These are phyloP conservation scores for Cantharis flavilabris DNA, from an alignment of 2,888 invertebrate genomes.

Conservation along the genomic window DNA sequence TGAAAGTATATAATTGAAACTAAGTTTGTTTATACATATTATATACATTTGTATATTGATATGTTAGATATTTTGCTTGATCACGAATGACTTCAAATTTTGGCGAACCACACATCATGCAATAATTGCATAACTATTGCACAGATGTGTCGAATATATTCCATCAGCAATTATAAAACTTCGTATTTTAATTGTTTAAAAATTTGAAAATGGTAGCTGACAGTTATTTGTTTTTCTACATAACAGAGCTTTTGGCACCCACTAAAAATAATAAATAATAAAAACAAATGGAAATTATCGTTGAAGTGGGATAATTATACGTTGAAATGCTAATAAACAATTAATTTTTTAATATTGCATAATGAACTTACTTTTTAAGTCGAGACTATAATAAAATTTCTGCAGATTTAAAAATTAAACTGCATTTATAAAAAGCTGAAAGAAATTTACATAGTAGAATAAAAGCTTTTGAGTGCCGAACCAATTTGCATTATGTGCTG, in stretches of 20 bases:
- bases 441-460: conserved; percentile 14
- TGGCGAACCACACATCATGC: too few species aligned
- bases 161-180: too few species aligned
- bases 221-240: neutral
- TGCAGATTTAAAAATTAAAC: conserved; percentile 27
- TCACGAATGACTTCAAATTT: too few species aligned
- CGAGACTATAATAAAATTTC: neutral
- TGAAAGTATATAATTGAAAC: too few species aligned
- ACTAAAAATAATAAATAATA: neutral
- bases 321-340: neutral
- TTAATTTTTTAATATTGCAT: neutral
- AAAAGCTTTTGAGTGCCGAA: conserved; percentile 14
- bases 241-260: neutral
- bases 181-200: neutral
- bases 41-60: too few species aligned
- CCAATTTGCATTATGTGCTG: conserved; percentile 20
- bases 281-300: neutral
- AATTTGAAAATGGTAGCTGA: too few species aligned
- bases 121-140: too few species aligned
- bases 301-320: neutral
- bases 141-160: too few species aligned
- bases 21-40: too few species aligned
- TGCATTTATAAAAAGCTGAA: conserved; percentile 5
- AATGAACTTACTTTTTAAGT: neutral
- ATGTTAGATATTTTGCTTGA: too few species aligned